Evolutionary conservation across 2,797 vertebrate species (phyloP).

Genomic region (Holocentrus rufus): DNA sequence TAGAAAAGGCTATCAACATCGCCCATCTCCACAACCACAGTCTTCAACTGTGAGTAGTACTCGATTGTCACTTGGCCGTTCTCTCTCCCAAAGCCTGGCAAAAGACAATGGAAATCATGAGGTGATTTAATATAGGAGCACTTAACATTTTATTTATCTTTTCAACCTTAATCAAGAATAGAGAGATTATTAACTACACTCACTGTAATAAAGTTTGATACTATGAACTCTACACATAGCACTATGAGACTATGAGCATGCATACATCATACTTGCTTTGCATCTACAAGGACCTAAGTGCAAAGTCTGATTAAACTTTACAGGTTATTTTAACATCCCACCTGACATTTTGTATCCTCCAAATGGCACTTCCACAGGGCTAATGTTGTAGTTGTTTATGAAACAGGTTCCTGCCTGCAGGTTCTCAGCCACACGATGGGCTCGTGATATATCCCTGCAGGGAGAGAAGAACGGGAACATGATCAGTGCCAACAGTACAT

Average conservation of each 20-base stretch:
- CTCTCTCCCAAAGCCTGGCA: constrained; percentile 94
- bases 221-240: not conserved
- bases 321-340: constrained; percentile 61
- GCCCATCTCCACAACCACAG: constrained; percentile 95
- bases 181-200: not conserved
- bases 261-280: not conserved
- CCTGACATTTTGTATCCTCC: constrained; percentile 98
- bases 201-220: not conserved
- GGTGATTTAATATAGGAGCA: not conserved
- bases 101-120: constrained; percentile 8
- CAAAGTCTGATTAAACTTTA: not conserved
- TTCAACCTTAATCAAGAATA: not conserved
- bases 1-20: constrained; percentile 89
- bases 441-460: constrained; percentile 90
- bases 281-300: not conserved
- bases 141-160: not conserved
- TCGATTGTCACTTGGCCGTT: constrained; percentile 92
- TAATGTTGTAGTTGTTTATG: constrained; percentile 97
- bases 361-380: constrained; percentile 91
- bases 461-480: not conserved
- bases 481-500: not conserved
- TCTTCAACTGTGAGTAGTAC: constrained; percentile 96
- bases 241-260: too few relatives aligned
- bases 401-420: constrained; percentile 94
- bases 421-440: constrained; percentile 90